Percentiles rank a stretch among this genome's conserved stretches.
Evolutionary conservation across 2,113 vertebrate species (phyloP).

Genomic region (Carassius auratus): DNA sequence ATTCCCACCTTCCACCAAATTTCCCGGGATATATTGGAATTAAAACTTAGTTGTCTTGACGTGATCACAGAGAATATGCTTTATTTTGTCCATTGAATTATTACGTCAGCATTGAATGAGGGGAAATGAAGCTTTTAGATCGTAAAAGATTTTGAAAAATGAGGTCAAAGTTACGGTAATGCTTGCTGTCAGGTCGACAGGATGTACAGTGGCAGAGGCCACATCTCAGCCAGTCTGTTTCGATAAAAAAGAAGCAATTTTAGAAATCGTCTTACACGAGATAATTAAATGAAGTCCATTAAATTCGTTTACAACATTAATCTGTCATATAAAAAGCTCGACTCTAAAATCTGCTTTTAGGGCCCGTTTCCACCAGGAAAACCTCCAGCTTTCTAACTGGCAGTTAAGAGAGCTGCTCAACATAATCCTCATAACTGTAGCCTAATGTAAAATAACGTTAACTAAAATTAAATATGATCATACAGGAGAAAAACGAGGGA

Average conservation of each 20-base stretch:
- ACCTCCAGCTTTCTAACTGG: constrained; percentile 25
- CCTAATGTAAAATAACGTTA: neutral
- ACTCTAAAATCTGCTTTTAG: constrained; percentile 54
- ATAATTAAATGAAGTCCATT: constrained; percentile 59
- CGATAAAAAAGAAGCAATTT: constrained; percentile 70
- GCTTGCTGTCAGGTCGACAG: neutral
- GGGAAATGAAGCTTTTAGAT: constrained; percentile 74
- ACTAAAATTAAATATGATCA: constrained; percentile 8
- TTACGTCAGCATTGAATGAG: constrained; percentile 58
- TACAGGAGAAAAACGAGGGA: neutral
- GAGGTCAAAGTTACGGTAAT: constrained; percentile 38
- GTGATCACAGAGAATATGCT: constrained; percentile 74
- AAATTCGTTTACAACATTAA: constrained; percentile 56
- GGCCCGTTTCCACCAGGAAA: constrained; percentile 22
- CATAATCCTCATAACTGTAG: constrained; percentile 35
- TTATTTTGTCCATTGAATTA: constrained; percentile 75
- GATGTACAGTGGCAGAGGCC: neutral
- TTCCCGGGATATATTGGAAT: constrained; percentile 71
- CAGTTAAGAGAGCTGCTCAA: constrained; percentile 8
- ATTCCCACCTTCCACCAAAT: constrained; percentile 70
- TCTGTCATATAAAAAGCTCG: constrained; percentile 47
- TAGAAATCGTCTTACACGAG: constrained; percentile 73
- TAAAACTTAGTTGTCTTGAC: constrained; percentile 70
- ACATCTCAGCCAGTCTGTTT: constrained; percentile 21
- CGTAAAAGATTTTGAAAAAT: constrained; percentile 62